Evolutionary conservation across 1,140 invertebrate genomes (phyloP).

Genomic region (Ceratoteleas bidentatus): DNA sequence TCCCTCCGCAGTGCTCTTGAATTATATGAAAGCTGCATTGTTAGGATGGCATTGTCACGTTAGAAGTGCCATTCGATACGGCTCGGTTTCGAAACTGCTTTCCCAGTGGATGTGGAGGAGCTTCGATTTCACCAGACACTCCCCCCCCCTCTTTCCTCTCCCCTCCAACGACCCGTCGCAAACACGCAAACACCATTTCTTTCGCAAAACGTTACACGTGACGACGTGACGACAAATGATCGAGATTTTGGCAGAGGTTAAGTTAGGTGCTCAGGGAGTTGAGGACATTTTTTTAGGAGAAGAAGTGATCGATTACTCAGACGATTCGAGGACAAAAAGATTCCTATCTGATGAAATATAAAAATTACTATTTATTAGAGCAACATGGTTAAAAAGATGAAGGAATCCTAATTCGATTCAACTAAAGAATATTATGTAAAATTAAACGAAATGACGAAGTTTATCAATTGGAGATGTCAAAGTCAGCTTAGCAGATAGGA

Average conservation of each 20-base stretch:
- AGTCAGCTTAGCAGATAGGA: too few species aligned
- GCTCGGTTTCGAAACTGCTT: constrained; percentile 27
- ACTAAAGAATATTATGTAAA: too few species aligned
- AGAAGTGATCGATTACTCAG: too few species aligned
- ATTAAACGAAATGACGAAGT: too few species aligned
- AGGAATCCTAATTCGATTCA: too few species aligned
- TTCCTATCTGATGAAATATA: too few species aligned
- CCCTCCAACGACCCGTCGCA: neutral
- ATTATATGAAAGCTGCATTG: constrained; percentile 46
- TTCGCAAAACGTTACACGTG: constrained; percentile 1
- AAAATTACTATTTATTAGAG: too few species aligned
- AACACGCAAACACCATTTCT: constrained; percentile 20
- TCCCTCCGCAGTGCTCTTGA: constrained; percentile 14
- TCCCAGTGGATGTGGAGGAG: constrained; percentile 2
- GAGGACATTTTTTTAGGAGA: too few species aligned
- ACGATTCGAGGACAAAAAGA: neutral
- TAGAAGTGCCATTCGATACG: constrained; percentile 35
- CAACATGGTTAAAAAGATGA: too few species aligned
- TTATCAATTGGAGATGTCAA: too few species aligned
- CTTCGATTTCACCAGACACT: constrained; percentile 27
- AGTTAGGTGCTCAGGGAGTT: neutral
- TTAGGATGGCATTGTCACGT: constrained; percentile 35
- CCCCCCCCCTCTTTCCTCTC: neutral
- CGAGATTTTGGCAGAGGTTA: constrained; percentile 1
- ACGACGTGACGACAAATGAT: constrained; percentile 9